Evolutionary conservation across 1,140 invertebrate species (phyloP).

Genomic region (Palaemon carinicauda): DNA sequence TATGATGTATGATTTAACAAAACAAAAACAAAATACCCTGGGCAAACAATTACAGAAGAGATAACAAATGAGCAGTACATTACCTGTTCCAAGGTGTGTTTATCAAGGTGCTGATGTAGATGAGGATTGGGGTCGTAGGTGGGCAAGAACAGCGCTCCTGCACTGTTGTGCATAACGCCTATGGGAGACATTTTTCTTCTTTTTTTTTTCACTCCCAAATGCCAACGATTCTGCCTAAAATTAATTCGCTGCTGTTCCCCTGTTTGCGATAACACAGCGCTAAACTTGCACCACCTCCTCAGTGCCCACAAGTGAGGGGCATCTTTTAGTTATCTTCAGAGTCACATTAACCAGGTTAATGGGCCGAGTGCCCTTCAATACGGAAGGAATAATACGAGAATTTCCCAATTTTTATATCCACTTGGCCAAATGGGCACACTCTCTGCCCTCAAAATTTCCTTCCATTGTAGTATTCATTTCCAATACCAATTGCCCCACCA

Average conservation of each 20-base stretch:
- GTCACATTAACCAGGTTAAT: too few species aligned
- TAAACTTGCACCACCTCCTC: too few species aligned
- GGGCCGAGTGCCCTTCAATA: too few species aligned
- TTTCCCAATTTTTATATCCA: too few species aligned
- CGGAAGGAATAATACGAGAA: too few species aligned
- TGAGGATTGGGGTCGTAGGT: constrained; percentile 26
- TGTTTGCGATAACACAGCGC: neutral
- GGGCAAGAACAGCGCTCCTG: constrained; percentile 46
- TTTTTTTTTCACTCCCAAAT: constrained; percentile 1
- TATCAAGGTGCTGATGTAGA: constrained; percentile 48
- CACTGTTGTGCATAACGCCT: constrained; percentile 52
- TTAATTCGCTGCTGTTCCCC: neutral
- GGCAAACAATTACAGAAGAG: too few species aligned
- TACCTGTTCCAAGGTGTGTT: constrained; percentile 46
- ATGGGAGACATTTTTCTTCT: neutral
- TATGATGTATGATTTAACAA: neutral
- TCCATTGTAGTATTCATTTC: too few species aligned
- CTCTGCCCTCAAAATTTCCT: too few species aligned
- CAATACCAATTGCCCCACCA: too few species aligned
- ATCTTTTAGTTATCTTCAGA: too few species aligned
- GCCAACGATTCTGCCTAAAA: neutral
- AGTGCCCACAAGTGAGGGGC: too few species aligned
- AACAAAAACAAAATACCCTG: neutral
- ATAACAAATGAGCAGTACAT: neutral
- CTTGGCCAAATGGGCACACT: too few species aligned